phyloP scores from a whole-genome alignment of 1,140 invertebrate genomes.

The Acyrthosiphon pisum region DNA sequence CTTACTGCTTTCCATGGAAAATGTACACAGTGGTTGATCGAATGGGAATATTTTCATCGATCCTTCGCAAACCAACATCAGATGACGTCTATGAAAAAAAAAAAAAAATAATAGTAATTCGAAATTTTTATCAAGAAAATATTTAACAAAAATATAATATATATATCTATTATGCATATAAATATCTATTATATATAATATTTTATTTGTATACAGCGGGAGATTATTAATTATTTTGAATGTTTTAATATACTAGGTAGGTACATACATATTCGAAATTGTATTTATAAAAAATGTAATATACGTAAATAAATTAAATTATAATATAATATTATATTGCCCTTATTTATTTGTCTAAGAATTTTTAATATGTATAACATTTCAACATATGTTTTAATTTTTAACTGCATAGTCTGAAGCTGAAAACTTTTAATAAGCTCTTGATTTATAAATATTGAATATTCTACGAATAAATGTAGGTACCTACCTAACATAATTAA shows the following conservation, averaged over 20 bases:
- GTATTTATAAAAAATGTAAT: neutral
- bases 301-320: neutral
- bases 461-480: too few species aligned
- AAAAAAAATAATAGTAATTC: too few species aligned
- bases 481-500: too few species aligned
- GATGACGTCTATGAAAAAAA: constrained; percentile 72
- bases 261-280: neutral
- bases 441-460: too few species aligned
- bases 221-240: neutral
- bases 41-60: constrained; percentile 93
- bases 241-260: neutral
- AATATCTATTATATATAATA: too few species aligned
- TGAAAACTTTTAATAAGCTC: neutral
- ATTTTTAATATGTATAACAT: too few species aligned
- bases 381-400: neutral
- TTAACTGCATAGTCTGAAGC: neutral
- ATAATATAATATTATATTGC: neutral
- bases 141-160: neutral
- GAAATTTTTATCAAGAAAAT: neutral
- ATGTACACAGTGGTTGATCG: constrained; percentile 92
- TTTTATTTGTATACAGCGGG: neutral
- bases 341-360: neutral
- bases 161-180: too few species aligned
- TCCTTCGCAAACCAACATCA: constrained; percentile 90
- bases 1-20: constrained; percentile 95